phyloP scores from a whole-genome alignment of 2,797 vertebrate genomes.

The Squalus acanthias region DNA sequence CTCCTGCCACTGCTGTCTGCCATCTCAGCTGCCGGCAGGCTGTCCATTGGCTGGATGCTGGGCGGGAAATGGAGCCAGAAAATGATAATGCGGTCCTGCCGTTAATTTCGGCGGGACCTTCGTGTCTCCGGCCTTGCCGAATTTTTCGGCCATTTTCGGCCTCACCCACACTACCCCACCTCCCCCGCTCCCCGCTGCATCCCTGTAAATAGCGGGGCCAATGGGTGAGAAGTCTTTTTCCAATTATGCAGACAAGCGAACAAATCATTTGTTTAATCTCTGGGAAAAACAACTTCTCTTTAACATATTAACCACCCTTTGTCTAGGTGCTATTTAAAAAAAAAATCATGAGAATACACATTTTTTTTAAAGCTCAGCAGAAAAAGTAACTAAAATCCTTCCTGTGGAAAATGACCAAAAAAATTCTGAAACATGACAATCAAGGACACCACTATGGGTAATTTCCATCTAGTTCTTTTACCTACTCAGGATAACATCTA shows the following conservation, averaged over 20 bases:
- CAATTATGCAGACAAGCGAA: background rate
- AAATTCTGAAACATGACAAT: background rate
- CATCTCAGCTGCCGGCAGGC: background rate
- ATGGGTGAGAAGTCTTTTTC: background rate
- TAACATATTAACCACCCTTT: background rate
- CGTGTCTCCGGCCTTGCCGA: no score
- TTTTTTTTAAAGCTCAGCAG: background rate
- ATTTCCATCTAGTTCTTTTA: background rate
- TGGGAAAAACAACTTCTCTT: background rate
- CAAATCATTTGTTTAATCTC: background rate
- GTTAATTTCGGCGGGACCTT: no score
- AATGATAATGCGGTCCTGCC: no score
- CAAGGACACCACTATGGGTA: background rate
- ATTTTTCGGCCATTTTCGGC: no score
- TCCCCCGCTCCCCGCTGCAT: background rate
- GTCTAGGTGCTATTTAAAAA: background rate
- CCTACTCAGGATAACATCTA: background rate
- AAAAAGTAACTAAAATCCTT: background rate
- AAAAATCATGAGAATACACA: background rate
- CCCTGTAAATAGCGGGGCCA: background rate
- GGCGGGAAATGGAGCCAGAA: no score
- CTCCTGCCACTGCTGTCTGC: background rate
- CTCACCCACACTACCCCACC: background rate
- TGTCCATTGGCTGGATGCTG: background rate
- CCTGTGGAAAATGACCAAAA: background rate